Evolutionary conservation across 2,113 vertebrate genomes (phyloP).

Genomic region (Megalops atlanticus): DNA sequence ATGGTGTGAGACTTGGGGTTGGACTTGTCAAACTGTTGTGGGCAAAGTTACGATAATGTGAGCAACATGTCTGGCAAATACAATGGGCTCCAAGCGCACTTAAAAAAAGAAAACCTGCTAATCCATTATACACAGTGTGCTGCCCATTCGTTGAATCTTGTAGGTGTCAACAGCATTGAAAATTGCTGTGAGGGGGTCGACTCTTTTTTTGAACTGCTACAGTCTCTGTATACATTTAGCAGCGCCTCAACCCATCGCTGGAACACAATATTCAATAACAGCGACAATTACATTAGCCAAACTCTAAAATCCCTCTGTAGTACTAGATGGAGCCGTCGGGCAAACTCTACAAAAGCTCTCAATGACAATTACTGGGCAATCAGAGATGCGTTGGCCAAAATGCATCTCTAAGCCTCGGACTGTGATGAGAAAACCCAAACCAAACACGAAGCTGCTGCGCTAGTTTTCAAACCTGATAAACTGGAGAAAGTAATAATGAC

Average conservation of each 20-base stretch:
- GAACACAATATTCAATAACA: slow-evolving; percentile 9
- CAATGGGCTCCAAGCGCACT: slow-evolving; percentile 10
- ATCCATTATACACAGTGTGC: slow-evolving; percentile 18
- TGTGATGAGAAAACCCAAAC: background rate
- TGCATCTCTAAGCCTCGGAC: slow-evolving; percentile 4
- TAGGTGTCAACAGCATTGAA: slow-evolving; percentile 15
- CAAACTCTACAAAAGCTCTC: slow-evolving; percentile 20
- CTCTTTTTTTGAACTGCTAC: slow-evolving; percentile 3
- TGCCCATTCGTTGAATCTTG: background rate
- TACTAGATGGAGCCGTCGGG: background rate
- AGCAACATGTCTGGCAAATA: background rate
- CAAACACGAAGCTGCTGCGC: background rate
- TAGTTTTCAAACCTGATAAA: slow-evolving; percentile 9
- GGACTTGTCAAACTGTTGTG: too few relatives aligned
- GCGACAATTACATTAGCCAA: background rate
- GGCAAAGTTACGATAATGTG: too few relatives aligned
- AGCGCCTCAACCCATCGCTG: background rate
- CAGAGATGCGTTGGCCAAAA: slow-evolving; percentile 18
- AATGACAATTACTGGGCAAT: slow-evolving; percentile 7
- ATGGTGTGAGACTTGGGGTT: too few relatives aligned
- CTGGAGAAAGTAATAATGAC: slow-evolving; percentile 9
- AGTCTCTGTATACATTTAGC: slow-evolving; percentile 16
- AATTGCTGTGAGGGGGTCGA: background rate
- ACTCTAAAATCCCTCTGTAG: slow-evolving; percentile 5
- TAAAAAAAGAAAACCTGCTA: slow-evolving; percentile 21